A percentile compares a stretch with the other conserved stretches of the same genome.
phyloP scores from a whole-genome alignment of 64 coral and sea anemone genomes.

The Pocillopora verrucosa region DNA sequence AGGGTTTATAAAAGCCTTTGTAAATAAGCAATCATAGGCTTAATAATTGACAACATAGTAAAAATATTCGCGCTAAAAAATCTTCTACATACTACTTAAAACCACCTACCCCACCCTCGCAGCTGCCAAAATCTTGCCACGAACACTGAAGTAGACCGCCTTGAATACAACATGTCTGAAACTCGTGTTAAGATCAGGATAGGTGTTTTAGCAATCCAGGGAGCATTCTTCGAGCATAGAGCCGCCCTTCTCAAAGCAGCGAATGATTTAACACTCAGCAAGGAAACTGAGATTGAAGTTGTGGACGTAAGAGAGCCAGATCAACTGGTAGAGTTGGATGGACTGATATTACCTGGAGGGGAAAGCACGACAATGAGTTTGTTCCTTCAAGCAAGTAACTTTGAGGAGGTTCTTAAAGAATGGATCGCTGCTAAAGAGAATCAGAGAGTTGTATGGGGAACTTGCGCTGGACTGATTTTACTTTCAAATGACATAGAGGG shows the following conservation, averaged over 20 bases:
- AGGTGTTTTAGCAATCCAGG: conserved; percentile 92
- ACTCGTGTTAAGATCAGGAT: background rate
- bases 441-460: conserved; percentile 73
- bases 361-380: conserved; percentile 87
- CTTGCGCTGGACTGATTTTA: conserved; percentile 89
- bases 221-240: conserved; percentile 91
- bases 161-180: conserved; percentile 12
- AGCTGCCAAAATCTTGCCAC: background rate
- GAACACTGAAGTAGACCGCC: no score
- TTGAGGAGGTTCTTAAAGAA: conserved; percentile 71
- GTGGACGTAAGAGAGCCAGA: conserved; percentile 66
- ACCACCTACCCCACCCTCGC: background rate
- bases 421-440: conserved; percentile 68
- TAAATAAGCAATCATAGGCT: background rate
- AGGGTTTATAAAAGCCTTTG: background rate
- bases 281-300: conserved; percentile 51
- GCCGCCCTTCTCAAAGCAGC: conserved; percentile 67
- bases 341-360: conserved; percentile 89
- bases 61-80: background rate
- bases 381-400: conserved; percentile 69
- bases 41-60: background rate
- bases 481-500: conserved; percentile 88
- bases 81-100: background rate
- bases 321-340: conserved; percentile 65
- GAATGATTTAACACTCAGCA: conserved; percentile 36